Evolutionary conservation across 2,113 vertebrate species (phyloP).

Genomic region (Campylorhamphus procurvoides): DNA sequence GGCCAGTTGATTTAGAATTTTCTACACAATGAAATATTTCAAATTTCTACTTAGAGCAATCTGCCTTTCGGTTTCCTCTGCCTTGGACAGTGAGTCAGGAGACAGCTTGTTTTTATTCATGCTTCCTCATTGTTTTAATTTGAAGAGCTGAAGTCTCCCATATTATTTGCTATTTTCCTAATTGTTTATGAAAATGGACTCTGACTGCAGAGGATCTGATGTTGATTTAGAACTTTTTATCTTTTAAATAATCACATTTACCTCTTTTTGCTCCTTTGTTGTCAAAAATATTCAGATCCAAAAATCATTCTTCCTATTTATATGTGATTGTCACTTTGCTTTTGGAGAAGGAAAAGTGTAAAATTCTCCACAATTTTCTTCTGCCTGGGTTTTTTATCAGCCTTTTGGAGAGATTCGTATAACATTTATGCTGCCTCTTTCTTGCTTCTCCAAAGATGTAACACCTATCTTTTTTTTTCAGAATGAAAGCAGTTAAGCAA

Average conservation of each 20-base stretch:
- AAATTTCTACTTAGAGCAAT: not conserved
- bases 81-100: not conserved
- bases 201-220: not conserved
- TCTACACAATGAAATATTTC: not conserved
- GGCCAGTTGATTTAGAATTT: not conserved
- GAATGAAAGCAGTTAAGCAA: not conserved
- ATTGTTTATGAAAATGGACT: not conserved
- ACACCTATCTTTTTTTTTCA: not conserved
- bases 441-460: not conserved
- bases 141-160: not conserved
- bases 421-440: not conserved
- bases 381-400: not conserved
- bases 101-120: not conserved
- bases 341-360: not conserved
- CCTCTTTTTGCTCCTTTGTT: not conserved
- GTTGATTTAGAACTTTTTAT: not conserved
- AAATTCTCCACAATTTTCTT: not conserved
- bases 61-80: not conserved
- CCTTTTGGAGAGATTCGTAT: not conserved
- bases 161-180: not conserved
- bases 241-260: not conserved
- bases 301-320: not conserved
- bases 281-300: not conserved
- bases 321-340: not conserved
- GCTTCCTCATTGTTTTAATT: not conserved